phyloP scores from a whole-genome alignment of 2,797 vertebrate species.

The Muraenolepis orangiensis region DNA sequence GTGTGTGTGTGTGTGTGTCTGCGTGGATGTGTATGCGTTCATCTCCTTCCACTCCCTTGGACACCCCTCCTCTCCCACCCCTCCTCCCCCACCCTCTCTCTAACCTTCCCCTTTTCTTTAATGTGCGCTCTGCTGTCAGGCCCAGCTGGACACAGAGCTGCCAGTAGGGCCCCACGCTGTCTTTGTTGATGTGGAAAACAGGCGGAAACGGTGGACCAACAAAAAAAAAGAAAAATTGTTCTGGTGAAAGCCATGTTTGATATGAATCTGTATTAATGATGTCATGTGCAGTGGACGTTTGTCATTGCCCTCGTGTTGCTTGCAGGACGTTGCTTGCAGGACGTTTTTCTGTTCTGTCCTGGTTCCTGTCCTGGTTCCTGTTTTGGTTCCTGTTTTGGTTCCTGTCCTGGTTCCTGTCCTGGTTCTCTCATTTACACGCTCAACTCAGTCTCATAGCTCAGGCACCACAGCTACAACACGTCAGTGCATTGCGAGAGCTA shows the following conservation, averaged over 20 bases:
- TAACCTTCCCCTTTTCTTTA: conserved; percentile 70
- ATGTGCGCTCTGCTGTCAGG: conserved; percentile 69
- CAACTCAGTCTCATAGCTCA: too few species aligned
- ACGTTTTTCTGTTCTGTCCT: too few species aligned
- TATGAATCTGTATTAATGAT: too few species aligned
- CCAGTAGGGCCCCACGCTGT: conserved; percentile 54
- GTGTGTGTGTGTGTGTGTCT: conserved; percentile 28
- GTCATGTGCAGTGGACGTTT: too few species aligned
- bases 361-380: too few species aligned
- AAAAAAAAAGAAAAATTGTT: conserved; percentile 25
- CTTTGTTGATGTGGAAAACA: conserved; percentile 59
- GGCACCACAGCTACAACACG: not conserved
- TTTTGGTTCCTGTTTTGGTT: not conserved
- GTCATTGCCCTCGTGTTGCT: too few species aligned
- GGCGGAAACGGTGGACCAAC: conserved; percentile 33
- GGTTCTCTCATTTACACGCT: not conserved
- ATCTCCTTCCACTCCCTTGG: conserved; percentile 41
- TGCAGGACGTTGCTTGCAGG: too few species aligned
- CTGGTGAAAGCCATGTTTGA: too few species aligned
- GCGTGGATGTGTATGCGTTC: not conserved
- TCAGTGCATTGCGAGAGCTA: not conserved
- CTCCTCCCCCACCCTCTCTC: conserved; percentile 57
- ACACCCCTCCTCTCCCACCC: conserved; percentile 68
- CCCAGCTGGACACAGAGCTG: conserved; percentile 70
- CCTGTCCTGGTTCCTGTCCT: too few species aligned